phyloP scores from a whole-genome alignment of 1,140 invertebrate genomes.

The Portunus trituberculatus region DNA sequence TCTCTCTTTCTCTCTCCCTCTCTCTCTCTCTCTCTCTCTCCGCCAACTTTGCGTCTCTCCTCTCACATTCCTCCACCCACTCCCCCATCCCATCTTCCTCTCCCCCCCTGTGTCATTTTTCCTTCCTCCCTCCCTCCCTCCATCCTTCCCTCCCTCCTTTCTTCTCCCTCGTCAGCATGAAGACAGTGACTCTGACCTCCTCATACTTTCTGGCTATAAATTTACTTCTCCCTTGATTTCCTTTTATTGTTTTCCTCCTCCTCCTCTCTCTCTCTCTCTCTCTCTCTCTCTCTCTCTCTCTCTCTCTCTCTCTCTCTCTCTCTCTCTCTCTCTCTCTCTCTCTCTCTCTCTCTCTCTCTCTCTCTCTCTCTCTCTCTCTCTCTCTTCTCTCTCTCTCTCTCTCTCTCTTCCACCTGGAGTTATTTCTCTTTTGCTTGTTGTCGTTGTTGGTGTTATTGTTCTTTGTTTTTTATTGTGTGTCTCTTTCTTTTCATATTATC shows the following conservation, averaged over 20 bases:
- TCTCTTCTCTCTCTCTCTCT: neutral
- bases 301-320: neutral
- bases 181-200: neutral
- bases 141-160: neutral
- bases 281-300: neutral
- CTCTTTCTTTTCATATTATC: no score
- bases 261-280: neutral
- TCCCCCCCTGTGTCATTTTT: neutral
- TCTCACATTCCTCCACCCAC: neutral
- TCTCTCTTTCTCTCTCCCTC: neutral
- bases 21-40: neutral
- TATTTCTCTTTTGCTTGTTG: no score
- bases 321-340: neutral
- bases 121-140: neutral
- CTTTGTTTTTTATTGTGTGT: no score
- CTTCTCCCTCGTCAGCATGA: slow-evolving; percentile 4
- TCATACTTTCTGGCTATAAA: neutral
- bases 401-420: no score
- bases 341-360: neutral
- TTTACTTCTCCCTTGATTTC: neutral
- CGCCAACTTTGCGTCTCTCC: neutral
- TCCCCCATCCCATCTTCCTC: neutral
- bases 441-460: no score
- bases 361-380: neutral
- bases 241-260: neutral